Conservation (phyloP, 1,140 invertebrate species). For the Neodiprion lecontei region DNA sequence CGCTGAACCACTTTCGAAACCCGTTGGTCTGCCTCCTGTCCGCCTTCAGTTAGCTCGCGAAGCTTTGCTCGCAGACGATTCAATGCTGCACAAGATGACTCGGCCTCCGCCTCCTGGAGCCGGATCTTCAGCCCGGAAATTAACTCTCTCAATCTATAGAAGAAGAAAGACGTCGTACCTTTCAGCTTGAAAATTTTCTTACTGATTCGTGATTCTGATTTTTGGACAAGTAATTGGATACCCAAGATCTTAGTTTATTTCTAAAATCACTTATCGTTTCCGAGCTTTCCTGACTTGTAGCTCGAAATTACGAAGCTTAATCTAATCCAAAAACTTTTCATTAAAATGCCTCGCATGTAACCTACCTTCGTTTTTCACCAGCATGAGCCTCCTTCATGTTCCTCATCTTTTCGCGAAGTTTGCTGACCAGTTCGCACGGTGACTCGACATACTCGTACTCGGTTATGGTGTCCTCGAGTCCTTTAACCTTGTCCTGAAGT, state of each 20-base stretch:
- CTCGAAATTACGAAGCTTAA: constrained; percentile 7
- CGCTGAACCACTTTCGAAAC: constrained; percentile 38
- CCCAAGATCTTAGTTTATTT: no score
- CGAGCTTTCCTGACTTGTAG: background rate
- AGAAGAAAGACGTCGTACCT: background rate
- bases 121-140: constrained; percentile 40
- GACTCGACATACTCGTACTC: constrained; percentile 44
- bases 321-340: constrained; percentile 7
- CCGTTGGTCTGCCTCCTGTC: constrained; percentile 38
- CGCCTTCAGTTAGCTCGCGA: constrained; percentile 44
- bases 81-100: constrained; percentile 45
- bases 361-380: constrained; percentile 47
- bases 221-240: background rate
- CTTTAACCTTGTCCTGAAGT: constrained; percentile 45
- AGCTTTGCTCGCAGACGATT: constrained; percentile 50
- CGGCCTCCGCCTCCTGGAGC: constrained; percentile 42
- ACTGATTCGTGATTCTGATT: constrained; percentile 6
- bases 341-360: background rate
- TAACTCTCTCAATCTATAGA: constrained; percentile 41
- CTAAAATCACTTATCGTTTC: constrained; percentile 13
- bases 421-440: constrained; percentile 37
- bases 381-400: constrained; percentile 34
- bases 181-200: background rate
- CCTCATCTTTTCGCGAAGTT: constrained; percentile 41
- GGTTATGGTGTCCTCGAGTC: constrained; percentile 43